Base-by-base conservation (phyloP, 2,888 invertebrate genomes). In the Monochamus alternatus region DNA sequence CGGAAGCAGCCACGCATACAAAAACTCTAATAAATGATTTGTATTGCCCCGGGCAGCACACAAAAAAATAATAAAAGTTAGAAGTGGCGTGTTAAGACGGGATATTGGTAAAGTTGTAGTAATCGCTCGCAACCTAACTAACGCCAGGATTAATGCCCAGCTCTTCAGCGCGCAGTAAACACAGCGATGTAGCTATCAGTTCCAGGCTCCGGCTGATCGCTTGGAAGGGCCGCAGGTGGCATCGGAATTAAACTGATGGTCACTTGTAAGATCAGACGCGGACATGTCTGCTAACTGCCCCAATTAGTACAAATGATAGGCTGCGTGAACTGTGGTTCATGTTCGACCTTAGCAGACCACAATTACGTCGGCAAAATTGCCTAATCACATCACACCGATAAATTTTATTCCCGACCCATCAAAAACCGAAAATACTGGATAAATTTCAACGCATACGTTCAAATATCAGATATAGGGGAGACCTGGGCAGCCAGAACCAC, bases 241-340 rank as follows among this genome's bases (percentile, higher is more conserved):
- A 63, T 63, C 70, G 51, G 62, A 63, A 60, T 69, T 69, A 51
- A 66, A 67, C 55, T 66, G 72, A 74, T 73, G 75, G 77, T 73
- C 75, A 73, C 60, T 68, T 72, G 77, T 73, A 71, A 71, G 69
- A 74, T 67, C 66, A 68, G 59, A 62, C n/a, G n/a, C 64, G 73
- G 64, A 52, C 65, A 66, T 73, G 70, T 44, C 32, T 55, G 14
- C 72, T 64, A 72, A 75, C 68, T 71, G 65, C 65, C 71, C 71
- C 77, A 75, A 77, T 77, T 77, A 75, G 77, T 44, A 51, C 71
- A 75, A 77, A 75, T 77, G 75, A 75, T 67, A 59, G 75, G 52
- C 8, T 52, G 51, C 63, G 62, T 71, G 70, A 63, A 32, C 44
- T 8, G 10, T 52, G 38, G 62, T 14, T 52, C 55, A n/a, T n/a